Evolutionary conservation across 2,888 invertebrate species (phyloP).

Genomic region (Tenthredo scrophulariae): DNA sequence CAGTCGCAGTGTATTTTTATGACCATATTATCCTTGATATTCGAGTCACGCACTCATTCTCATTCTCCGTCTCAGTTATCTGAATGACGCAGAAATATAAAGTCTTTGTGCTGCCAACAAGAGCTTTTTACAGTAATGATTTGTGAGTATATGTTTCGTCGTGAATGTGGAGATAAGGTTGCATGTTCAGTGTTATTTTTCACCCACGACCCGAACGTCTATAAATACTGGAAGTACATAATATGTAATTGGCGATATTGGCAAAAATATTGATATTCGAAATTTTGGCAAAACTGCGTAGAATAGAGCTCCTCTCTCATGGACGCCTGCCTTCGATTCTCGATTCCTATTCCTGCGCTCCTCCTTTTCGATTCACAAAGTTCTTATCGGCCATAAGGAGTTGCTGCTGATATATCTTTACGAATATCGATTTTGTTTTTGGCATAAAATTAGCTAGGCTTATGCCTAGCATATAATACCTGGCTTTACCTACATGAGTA

Average conservation of each 20-base stretch:
- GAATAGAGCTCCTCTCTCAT: too few relatives aligned
- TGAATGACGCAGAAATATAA: background rate
- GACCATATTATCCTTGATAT: background rate
- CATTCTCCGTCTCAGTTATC: background rate
- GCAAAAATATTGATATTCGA: too few relatives aligned
- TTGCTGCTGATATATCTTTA: background rate
- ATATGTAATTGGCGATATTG: too few relatives aligned
- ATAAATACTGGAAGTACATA: background rate
- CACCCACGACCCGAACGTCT: background rate
- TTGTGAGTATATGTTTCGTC: background rate
- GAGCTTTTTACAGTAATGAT: background rate
- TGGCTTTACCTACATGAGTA: too few relatives aligned
- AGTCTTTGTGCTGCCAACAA: too few relatives aligned
- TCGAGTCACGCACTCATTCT: background rate
- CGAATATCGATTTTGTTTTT: background rate
- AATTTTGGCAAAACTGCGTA: too few relatives aligned
- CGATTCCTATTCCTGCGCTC: too few relatives aligned
- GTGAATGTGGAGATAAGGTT: background rate
- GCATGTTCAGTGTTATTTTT: background rate
- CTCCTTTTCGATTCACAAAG: too few relatives aligned
- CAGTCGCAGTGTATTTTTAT: background rate
- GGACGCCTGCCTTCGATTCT: too few relatives aligned
- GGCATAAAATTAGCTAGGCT: too few relatives aligned
- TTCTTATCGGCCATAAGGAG: background rate
- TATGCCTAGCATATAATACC: too few relatives aligned